These are phyloP conservation scores for Xenops minutus DNA, from an alignment of 2,797 vertebrate species.

Conservation along the genomic window DNA sequence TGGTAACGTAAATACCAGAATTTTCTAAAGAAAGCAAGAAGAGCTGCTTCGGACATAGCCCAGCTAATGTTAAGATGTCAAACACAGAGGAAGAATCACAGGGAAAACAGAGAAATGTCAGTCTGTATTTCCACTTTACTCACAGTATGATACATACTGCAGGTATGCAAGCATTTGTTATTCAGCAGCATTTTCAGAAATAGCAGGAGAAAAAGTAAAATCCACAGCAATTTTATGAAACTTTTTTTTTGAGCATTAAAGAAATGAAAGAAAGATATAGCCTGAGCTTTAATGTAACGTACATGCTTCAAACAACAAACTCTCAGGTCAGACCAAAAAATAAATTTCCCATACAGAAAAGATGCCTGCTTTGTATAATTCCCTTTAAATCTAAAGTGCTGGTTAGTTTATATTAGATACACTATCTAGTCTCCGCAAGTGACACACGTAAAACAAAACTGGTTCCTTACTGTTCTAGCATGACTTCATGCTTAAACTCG, in stretches of 20 bases:
- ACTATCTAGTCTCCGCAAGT: neutral
- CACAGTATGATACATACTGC: neutral
- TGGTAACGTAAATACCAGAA: neutral
- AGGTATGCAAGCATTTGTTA: neutral
- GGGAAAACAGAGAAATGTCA: neutral
- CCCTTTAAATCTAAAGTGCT: neutral
- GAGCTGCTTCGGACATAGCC: neutral
- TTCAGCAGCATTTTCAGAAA: neutral
- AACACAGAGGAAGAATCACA: neutral
- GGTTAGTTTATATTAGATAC: neutral
- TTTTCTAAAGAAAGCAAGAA: neutral
- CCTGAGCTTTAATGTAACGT: neutral
- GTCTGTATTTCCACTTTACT: neutral
- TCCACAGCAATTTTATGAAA: neutral
- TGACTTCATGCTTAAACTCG: neutral
- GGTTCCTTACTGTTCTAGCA: constrained; percentile 25
- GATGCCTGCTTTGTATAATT: neutral
- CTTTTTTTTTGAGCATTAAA: neutral
- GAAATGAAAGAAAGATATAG: constrained; percentile 9
- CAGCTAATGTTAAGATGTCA: neutral
- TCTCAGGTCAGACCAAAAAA: neutral
- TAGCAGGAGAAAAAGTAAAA: neutral
- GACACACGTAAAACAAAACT: neutral
- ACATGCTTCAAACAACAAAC: neutral
- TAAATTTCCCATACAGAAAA: neutral